These are phyloP conservation scores for Glaucidium brasilianum DNA, from an alignment of 2,113 vertebrate species.

Conservation along the genomic window DNA sequence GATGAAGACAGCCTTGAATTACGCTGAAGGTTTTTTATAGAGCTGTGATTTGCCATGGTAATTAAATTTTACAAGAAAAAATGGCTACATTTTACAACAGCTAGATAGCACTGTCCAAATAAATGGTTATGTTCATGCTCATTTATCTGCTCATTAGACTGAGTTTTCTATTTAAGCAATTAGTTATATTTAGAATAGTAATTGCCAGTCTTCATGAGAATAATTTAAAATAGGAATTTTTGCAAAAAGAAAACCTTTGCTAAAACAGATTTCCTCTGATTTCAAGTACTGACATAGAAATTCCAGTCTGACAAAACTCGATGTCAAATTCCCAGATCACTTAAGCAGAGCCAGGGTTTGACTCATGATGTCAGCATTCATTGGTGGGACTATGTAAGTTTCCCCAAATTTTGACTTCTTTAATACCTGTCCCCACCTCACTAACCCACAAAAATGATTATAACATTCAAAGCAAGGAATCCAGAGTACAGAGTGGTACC, in stretches of 20 bases:
- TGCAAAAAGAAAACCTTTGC: neutral
- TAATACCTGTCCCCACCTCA: neutral
- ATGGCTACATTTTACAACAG: neutral
- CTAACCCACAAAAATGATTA: neutral
- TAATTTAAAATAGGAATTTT: neutral
- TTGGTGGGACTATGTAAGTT: neutral
- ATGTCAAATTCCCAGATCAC: neutral
- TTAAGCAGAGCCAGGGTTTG: neutral
- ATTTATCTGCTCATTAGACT: constrained; percentile 16
- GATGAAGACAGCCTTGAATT: constrained; percentile 8
- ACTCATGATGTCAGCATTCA: neutral
- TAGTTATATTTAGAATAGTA: constrained; percentile 7
- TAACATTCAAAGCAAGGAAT: neutral
- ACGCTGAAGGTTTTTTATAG: neutral
- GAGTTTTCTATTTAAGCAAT: constrained; percentile 1
- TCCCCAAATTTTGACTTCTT: neutral
- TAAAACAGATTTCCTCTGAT: neutral
- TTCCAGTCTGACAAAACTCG: neutral
- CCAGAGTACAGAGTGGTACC: neutral
- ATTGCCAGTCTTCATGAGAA: neutral
- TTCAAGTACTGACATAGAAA: neutral
- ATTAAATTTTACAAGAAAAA: constrained; percentile 19
- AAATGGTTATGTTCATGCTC: neutral
- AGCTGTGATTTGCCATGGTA: neutral
- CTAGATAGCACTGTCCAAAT: constrained; percentile 25